These are phyloP conservation scores for Drosophila tristis DNA, from an alignment of 1,140 invertebrate genomes.

Conservation along the genomic window DNA sequence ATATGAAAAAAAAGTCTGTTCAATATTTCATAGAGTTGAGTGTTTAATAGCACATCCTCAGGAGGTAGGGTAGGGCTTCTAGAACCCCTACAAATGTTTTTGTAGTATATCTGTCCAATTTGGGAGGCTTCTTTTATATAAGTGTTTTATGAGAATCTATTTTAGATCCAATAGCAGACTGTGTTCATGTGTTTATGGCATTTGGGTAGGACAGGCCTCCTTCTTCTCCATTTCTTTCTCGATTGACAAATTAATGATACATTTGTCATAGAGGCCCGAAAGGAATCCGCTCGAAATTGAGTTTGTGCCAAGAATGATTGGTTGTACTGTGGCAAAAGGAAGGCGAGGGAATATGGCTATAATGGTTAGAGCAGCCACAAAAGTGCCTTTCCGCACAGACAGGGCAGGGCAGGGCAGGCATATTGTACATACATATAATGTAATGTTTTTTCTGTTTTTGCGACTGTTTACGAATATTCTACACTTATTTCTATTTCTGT, in stretches of 20 bases:
- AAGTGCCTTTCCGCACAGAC: constrained; percentile 24
- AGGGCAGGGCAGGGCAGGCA: background rate
- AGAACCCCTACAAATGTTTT: too few relatives aligned
- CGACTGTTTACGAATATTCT: constrained; percentile 33
- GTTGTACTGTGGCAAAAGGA: background rate
- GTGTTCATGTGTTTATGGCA: constrained; percentile 16
- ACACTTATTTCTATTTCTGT: constrained; percentile 44
- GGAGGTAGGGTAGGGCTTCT: too few relatives aligned
- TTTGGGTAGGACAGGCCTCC: constrained; percentile 44
- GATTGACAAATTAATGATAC: constrained; percentile 51
- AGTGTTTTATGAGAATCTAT: constrained; percentile 31
- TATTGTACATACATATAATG: constrained; percentile 43
- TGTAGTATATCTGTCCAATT: constrained; percentile 15
- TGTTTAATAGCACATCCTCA: too few relatives aligned
- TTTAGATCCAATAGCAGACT: background rate
- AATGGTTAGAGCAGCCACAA: constrained; percentile 24
- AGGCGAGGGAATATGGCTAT: constrained; percentile 1
- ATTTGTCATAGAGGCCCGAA: constrained; percentile 36
- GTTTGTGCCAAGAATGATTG: constrained; percentile 46
- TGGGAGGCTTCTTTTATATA: constrained; percentile 15
- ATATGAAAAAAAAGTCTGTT: too few relatives aligned
- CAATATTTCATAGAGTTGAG: too few relatives aligned
- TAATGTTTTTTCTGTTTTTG: constrained; percentile 40
- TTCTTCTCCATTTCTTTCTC: background rate
- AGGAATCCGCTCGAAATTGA: constrained; percentile 39